Conservation (phyloP, 2,113 vertebrate species). For the Numenius arquata region DNA sequence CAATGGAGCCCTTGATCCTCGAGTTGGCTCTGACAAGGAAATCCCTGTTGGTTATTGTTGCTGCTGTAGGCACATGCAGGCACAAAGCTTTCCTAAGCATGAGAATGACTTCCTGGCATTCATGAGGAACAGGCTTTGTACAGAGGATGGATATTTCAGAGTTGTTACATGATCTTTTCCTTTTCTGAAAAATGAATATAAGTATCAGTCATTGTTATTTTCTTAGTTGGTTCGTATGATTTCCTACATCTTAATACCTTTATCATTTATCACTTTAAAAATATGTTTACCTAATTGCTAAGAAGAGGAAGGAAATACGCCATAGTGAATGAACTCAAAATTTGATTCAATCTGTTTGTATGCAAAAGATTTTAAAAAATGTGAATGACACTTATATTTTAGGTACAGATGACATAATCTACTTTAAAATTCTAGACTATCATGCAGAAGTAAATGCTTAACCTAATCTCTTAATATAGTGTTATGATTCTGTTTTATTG, state of each 20-base stretch:
- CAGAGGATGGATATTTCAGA: neutral
- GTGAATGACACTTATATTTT: neutral
- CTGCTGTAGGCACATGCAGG: neutral
- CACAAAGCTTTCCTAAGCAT: neutral
- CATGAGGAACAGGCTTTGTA: neutral
- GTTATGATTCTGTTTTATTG: neutral
- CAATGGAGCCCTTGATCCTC: neutral
- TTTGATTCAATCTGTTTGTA: neutral
- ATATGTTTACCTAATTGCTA: neutral
- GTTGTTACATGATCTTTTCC: neutral
- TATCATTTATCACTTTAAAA: neutral
- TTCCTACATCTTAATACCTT: neutral
- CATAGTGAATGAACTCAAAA: neutral
- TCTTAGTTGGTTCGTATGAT: neutral
- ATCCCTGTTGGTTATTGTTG: neutral
- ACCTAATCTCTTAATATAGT: neutral
- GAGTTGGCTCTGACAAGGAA: neutral
- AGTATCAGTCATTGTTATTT: neutral
- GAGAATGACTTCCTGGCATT: neutral
- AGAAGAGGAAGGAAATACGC: neutral
- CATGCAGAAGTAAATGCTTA: neutral
- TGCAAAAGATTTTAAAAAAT: neutral
- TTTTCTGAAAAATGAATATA: neutral
- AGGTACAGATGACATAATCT: neutral
- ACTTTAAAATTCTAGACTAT: neutral